phyloP scores from a whole-genome alignment of 2,888 invertebrate species.

The Conus canariensis region DNA sequence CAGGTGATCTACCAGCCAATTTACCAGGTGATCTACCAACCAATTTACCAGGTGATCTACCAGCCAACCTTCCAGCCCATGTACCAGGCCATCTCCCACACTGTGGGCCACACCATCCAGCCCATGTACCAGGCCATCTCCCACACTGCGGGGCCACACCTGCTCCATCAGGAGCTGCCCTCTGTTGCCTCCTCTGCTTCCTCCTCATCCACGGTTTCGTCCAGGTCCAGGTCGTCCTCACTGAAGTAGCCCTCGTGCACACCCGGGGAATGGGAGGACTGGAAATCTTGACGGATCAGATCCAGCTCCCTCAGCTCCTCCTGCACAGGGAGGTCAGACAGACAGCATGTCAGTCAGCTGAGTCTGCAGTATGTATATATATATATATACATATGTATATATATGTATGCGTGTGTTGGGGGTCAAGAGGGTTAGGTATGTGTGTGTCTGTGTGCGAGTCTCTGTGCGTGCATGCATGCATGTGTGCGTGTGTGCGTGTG shows the following conservation, averaged over 20 bases:
- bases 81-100: neutral
- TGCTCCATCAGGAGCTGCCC: neutral
- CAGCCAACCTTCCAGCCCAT: neutral
- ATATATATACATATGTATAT: neutral
- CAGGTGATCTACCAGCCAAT: too few relatives aligned
- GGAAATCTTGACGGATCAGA: conserved; percentile 62
- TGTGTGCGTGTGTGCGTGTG: too few relatives aligned
- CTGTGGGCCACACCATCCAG: too few relatives aligned
- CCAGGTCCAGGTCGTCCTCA: conserved; percentile 55
- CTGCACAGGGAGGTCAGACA: conserved; percentile 48
- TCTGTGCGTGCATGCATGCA: too few relatives aligned
- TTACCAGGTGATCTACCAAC: neutral
- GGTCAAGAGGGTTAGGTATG: too few relatives aligned
- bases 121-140: neutral
- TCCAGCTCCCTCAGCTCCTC: conserved; percentile 69
- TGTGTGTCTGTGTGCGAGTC: too few relatives aligned
- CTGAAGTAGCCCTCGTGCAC: conserved; percentile 52
- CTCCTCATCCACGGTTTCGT: neutral
- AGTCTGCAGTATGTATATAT: neutral
- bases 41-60: neutral
- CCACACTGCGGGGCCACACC: neutral
- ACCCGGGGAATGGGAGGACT: conserved; percentile 45
- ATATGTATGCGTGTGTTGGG: too few relatives aligned
- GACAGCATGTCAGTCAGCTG: neutral
- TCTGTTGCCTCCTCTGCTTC: neutral